Conservation (phyloP, 2,113 vertebrate genomes). For the Xiphophorus couchianus region DNA sequence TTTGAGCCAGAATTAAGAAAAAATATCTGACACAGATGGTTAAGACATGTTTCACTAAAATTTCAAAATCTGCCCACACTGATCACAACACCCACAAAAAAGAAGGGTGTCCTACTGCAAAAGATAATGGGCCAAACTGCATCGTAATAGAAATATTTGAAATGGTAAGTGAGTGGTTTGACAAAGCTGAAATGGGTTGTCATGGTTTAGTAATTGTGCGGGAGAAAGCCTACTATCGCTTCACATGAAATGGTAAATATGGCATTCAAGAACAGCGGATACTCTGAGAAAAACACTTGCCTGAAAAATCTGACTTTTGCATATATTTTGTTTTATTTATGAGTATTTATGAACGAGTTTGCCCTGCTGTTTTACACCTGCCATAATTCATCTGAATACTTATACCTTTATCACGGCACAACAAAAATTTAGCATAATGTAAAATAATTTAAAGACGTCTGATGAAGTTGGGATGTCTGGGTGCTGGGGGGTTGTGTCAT, state of each 20-base stretch:
- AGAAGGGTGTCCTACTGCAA: slow-evolving; percentile 55
- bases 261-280: slow-evolving; percentile 37
- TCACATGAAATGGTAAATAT: slow-evolving; percentile 60
- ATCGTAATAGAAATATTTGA: slow-evolving; percentile 71
- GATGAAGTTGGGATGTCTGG: no score
- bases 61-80: slow-evolving; percentile 33
- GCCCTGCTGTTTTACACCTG: background rate
- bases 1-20: slow-evolving; percentile 12
- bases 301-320: slow-evolving; percentile 26
- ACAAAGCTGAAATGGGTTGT: slow-evolving; percentile 69
- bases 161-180: slow-evolving; percentile 66
- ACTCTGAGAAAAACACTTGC: slow-evolving; percentile 42
- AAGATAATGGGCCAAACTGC: slow-evolving; percentile 70
- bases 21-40: slow-evolving; percentile 12
- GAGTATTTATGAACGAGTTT: background rate
- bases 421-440: background rate
- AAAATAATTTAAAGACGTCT: background rate
- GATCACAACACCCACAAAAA: slow-evolving; percentile 22
- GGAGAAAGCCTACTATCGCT: slow-evolving; percentile 58
- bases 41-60: slow-evolving; percentile 40
- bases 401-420: background rate
- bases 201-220: slow-evolving; percentile 69
- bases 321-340: slow-evolving; percentile 12
- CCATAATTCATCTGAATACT: background rate
- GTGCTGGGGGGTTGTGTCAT: no score